Evolutionary conservation across 2,797 vertebrate genomes (phyloP), one percentile per base, ranked within the genome.

Genomic region (Alauda arvensis): DNA sequence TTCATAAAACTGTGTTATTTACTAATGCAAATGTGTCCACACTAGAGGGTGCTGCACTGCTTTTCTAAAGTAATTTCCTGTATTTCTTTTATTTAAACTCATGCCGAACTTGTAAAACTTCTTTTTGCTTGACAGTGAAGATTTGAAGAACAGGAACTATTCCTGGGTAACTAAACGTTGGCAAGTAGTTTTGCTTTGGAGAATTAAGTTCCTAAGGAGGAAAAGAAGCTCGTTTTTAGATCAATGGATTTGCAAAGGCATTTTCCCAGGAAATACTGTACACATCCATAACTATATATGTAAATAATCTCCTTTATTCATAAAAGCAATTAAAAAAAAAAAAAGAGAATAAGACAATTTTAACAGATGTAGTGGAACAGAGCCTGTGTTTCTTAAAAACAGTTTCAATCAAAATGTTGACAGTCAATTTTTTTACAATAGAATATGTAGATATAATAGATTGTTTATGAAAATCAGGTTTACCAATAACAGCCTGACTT

Each of bases 11-110:
- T 4, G 0, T 65, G 18, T 14, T 42, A 48, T 59, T 85, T 52
- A 25, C 63, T 62, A 34, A 85, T 23, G 31, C 20, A 81, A 74
- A 59, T n/a, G 12, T 55, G 18, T 66, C 40, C 80, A 87, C 81
- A 2, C 93, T 94, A 92, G 93, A 89, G 93, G 93, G 93, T 91
- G 91, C 91, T 91, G 53, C 75, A 70, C 60, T 72, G 71, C 90
- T 91, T 92, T 85, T 60, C 39, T 66, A 46, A 84, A 60, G 17
- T 57, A 45, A 65, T 69, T 93, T 85, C 18, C 37, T 51, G 8
- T 65, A 59, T 66, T 90, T 53, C 3, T 18, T 67, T 75, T 78
- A 39, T 71, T 78, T 69, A 60, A 76, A 25, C 13, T 61, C 83
- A 33, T 12, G 29, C 8, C 66, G 34, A 68, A 51, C 24, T 39